phyloP scores from a whole-genome alignment of 2,888 invertebrate genomes.

The Phaedon cochleariae region DNA sequence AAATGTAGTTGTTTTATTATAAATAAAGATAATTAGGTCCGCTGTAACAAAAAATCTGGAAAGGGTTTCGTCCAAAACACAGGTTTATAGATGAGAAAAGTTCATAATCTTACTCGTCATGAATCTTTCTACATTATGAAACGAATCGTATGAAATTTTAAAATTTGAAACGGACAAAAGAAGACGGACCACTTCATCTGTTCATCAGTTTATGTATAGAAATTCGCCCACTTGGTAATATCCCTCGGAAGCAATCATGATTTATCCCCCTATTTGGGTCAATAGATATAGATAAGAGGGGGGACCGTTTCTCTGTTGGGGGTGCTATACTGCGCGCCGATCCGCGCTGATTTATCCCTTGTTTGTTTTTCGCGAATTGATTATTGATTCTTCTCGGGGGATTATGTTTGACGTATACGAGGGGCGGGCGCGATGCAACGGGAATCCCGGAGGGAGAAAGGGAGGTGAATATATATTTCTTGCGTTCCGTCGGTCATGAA shows the following conservation, averaged over 20 bases:
- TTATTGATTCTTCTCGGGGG: conserved; percentile 31
- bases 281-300: conserved; percentile 41
- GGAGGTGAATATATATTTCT: neutral
- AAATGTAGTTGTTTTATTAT: no score
- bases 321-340: neutral
- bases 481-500: neutral
- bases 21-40: no score
- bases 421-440: neutral
- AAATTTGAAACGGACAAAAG: no score
- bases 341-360: conserved; percentile 42
- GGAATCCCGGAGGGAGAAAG: neutral
- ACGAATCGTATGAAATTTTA: no score
- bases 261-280: conserved; percentile 48
- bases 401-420: conserved; percentile 6
- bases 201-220: no score
- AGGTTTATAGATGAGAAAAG: no score
- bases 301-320: conserved; percentile 2
- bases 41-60: no score
- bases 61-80: no score
- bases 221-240: neutral
- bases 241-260: conserved; percentile 38
- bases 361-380: conserved; percentile 45
- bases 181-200: no score
- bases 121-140: no score
- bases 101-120: no score